Evolutionary conservation across 1,140 invertebrate species (phyloP).

Genomic region (Micrasema minimum): DNA sequence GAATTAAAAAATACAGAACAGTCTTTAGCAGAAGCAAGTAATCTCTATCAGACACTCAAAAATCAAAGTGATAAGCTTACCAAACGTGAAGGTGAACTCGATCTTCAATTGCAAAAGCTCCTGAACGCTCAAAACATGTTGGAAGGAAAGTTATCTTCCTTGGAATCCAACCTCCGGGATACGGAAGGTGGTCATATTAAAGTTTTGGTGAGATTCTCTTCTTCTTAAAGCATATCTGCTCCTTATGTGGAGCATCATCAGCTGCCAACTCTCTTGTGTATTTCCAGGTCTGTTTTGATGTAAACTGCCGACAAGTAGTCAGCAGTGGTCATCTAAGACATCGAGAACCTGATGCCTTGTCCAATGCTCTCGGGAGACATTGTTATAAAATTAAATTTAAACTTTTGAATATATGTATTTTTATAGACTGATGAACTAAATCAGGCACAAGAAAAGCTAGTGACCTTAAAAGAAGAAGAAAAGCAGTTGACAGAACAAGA

Average conservation of each 20-base stretch:
- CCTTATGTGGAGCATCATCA: too few relatives aligned
- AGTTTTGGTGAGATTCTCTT: slow-evolving; percentile 58
- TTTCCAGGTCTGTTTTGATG: too few relatives aligned
- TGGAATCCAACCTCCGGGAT: slow-evolving; percentile 57
- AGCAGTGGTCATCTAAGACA: too few relatives aligned
- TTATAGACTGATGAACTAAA: slow-evolving; percentile 62
- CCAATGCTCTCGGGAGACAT: too few relatives aligned
- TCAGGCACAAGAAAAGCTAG: slow-evolving; percentile 60
- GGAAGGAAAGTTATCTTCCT: slow-evolving; percentile 47
- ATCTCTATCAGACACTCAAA: slow-evolving; percentile 32
- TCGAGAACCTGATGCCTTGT: too few relatives aligned
- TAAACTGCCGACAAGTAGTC: too few relatives aligned
- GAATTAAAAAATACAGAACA: slow-evolving; percentile 51
- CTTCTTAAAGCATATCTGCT: not conserved
- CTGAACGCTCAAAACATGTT: slow-evolving; percentile 28
- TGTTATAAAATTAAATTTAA: not conserved
- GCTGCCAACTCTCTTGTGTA: too few relatives aligned
- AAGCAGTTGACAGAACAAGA: slow-evolving; percentile 35
- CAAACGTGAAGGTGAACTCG: slow-evolving; percentile 27
- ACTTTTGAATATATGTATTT: slow-evolving; percentile 7
- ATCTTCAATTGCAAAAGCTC: slow-evolving; percentile 24
- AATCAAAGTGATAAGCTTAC: slow-evolving; percentile 14
- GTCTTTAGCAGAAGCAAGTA: slow-evolving; percentile 53
- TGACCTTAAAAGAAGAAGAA: slow-evolving; percentile 54
- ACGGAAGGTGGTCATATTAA: slow-evolving; percentile 61